Percentiles rank a stretch among this genome's conserved stretches.
Conservation (phyloP, 2,113 vertebrate species). For the Vidua chalybeata region DNA sequence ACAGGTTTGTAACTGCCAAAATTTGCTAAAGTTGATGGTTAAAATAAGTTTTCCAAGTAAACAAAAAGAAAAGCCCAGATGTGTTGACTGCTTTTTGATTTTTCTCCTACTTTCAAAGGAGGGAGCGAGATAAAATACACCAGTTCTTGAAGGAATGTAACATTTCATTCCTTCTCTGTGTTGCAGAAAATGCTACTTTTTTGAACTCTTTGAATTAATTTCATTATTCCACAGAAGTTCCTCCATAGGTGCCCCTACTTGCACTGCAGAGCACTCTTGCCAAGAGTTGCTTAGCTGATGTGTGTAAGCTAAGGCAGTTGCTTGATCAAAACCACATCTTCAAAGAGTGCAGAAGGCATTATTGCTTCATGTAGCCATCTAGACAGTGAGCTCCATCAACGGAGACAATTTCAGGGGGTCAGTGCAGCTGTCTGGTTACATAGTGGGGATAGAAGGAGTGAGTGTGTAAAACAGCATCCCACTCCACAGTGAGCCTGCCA, state of each 20-base stretch:
- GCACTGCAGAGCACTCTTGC: background rate
- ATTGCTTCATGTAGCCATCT: background rate
- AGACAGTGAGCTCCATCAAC: background rate
- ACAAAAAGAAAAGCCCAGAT: slow-evolving; percentile 63
- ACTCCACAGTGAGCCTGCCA: background rate
- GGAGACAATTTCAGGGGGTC: background rate
- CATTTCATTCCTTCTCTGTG: background rate
- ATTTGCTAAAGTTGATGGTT: slow-evolving; percentile 83
- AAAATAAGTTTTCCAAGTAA: slow-evolving; percentile 81
- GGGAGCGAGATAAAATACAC: background rate
- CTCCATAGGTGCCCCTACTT: background rate
- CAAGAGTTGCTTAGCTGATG: background rate
- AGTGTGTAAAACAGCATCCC: background rate
- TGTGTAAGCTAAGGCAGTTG: background rate
- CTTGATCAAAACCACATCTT: background rate
- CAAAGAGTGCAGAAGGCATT: background rate
- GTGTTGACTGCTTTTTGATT: slow-evolving; percentile 67
- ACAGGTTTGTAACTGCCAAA: slow-evolving; percentile 83
- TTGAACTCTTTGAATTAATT: background rate
- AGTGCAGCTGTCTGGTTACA: background rate
- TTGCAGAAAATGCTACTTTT: background rate
- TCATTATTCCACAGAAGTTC: background rate
- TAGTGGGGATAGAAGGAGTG: accelerated
- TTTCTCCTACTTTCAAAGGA: slow-evolving; percentile 35
- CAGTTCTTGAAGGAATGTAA: background rate